Evolutionary conservation across 2,888 invertebrate genomes (phyloP), one percentile per base, ranked within the genome.

Genomic region (Phorcus lineatus): DNA sequence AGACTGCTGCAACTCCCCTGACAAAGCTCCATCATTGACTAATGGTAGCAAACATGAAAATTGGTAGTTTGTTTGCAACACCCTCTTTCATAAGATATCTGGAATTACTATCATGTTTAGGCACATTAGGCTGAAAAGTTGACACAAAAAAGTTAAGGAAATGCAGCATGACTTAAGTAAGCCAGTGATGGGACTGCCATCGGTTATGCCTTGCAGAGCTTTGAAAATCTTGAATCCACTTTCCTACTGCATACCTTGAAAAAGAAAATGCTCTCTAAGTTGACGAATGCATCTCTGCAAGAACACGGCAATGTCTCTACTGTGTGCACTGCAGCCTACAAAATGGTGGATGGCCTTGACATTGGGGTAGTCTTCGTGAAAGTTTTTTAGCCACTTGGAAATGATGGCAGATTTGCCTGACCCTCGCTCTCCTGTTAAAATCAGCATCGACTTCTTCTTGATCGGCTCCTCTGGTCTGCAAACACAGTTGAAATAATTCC

Each of bases 341-440:
- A 86, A 91, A 78, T 91, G 90, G 24, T 87, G 81, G 22, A 91
- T 86, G 82, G 91, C 86, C 80, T 85, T 88, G 57, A 91, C 81
- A 52, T 87, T 88, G 22, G 85, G 83, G 62, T 88, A 86, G 9
- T 88, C 88, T 7, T 80, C 76, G n/a, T 74, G 80, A 78, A 91
- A 91, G 36, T 87, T 85, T 54, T 85, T 81, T 54, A 91, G 84
- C 92, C 92, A 92, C 82, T 89, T 88, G 24, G 91, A 87, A 13
- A 91, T 83, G 4, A 91, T 62, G 0, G 90, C 81, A 0, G 92
- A 87, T 83, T 92, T 92, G 3, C 92, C 92, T 81, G 87, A 87
- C 4, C 92, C 92, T 54, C 91, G 83, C 70, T 90, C 90, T 6
- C 91, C 91, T 36, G 86, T 84, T 77, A 92, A 67, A 53, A 90